phyloP scores from a whole-genome alignment of 2,113 vertebrate genomes.

The Tachysurus fulvidraco region DNA sequence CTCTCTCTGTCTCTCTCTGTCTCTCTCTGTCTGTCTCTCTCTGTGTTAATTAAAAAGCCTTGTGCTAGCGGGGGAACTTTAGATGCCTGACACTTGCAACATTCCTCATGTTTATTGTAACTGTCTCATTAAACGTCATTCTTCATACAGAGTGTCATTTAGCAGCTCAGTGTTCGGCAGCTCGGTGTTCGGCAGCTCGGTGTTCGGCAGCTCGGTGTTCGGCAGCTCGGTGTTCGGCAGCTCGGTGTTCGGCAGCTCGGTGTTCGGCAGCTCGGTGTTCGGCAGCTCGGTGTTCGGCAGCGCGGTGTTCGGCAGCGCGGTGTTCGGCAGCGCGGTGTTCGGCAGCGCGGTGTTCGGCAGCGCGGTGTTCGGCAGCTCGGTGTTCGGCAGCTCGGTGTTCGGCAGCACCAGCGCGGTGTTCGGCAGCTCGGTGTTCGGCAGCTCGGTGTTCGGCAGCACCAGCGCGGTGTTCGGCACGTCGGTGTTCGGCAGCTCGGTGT shows the following conservation, averaged over 20 bases:
- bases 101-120: slow-evolving; percentile 41
- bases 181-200: neutral
- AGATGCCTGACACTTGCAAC: slow-evolving; percentile 24
- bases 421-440: neutral
- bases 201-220: neutral
- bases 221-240: too few relatives aligned
- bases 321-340: too few relatives aligned
- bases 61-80: slow-evolving; percentile 5
- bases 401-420: neutral
- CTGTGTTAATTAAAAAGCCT: slow-evolving; percentile 43
- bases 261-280: neutral
- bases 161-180: neutral
- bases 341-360: too few relatives aligned
- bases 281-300: neutral
- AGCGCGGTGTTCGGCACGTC: too few relatives aligned
- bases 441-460: too few relatives aligned
- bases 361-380: neutral
- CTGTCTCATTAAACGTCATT: slow-evolving; percentile 26
- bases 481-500: too few relatives aligned
- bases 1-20: neutral
- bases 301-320: too few relatives aligned
- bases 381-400: neutral
- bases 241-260: neutral
- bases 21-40: too few relatives aligned
- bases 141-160: slow-evolving; percentile 17